These are phyloP conservation scores for Sinocyclocheilus rhinocerous DNA, from an alignment of 2,113 vertebrate species.

Conservation along the genomic window DNA sequence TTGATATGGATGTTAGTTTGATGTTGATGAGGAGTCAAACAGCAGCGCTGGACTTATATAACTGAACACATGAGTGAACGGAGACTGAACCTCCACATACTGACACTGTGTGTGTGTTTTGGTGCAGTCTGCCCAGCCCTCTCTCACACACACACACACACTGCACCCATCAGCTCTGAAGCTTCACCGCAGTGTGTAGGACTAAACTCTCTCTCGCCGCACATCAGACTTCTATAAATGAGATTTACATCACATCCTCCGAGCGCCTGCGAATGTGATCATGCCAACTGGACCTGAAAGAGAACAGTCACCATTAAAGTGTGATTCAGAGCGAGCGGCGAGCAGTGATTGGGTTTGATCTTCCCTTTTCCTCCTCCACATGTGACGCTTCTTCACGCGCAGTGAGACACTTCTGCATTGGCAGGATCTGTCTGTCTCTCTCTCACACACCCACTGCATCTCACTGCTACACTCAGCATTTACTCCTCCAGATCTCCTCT, in stretches of 20 bases:
- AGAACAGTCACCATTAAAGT: conserved; percentile 11
- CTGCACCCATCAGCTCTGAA: neutral
- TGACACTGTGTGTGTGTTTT: conserved; percentile 33
- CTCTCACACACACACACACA: neutral
- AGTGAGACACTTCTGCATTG: conserved; percentile 17
- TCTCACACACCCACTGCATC: conserved; percentile 3
- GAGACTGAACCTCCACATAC: neutral
- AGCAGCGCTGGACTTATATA: conserved; percentile 41
- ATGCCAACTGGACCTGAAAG: conserved; percentile 32
- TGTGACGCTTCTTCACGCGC: conserved; percentile 3
- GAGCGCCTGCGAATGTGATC: neutral
- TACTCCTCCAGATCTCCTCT: conserved; percentile 10
- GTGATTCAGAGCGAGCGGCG: neutral
- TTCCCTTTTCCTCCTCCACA: conserved; percentile 33
- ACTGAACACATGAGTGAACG: conserved; percentile 23
- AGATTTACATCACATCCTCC: conserved; percentile 6
- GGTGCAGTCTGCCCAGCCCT: conserved; percentile 40
- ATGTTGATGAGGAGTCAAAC: neutral
- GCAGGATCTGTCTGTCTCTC: neutral
- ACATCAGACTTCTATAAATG: conserved; percentile 13
- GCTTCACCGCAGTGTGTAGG: neutral
- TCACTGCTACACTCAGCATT: conserved; percentile 21
- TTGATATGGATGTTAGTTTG: neutral
- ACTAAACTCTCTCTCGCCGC: neutral
- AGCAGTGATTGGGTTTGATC: neutral